phyloP scores from a whole-genome alignment of 2,797 vertebrate species.

The Hydrolagus colliei region DNA sequence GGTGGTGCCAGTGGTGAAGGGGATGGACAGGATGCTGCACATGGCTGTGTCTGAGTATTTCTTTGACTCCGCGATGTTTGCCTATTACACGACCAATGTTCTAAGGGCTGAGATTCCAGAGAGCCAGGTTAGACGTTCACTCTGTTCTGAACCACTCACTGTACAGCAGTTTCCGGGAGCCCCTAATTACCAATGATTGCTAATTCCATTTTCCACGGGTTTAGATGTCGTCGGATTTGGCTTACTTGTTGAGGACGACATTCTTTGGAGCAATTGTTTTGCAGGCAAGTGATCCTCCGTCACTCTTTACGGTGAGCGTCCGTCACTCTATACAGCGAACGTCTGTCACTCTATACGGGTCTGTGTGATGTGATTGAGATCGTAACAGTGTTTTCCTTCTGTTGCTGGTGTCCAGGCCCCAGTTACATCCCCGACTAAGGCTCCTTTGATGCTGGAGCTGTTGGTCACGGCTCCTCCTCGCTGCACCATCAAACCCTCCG shows the following conservation, averaged over 20 bases:
- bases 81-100: slow-evolving; percentile 72
- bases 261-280: slow-evolving; percentile 82
- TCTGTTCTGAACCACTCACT: background rate
- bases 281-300: slow-evolving; percentile 57
- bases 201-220: background rate
- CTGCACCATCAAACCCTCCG: slow-evolving; percentile 74
- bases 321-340: no score
- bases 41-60: slow-evolving; percentile 86
- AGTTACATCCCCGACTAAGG: slow-evolving; percentile 45
- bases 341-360: background rate
- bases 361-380: background rate
- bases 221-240: slow-evolving; percentile 83
- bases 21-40: slow-evolving; percentile 86
- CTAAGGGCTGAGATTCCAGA: slow-evolving; percentile 68
- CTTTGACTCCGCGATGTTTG: slow-evolving; percentile 82
- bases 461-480: slow-evolving; percentile 65
- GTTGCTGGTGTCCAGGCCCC: background rate
- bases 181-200: background rate
- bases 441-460: slow-evolving; percentile 70
- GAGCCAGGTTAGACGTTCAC: slow-evolving; percentile 59
- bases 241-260: slow-evolving; percentile 79
- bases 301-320: no score
- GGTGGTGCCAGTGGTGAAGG: slow-evolving; percentile 65
- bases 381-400: background rate
- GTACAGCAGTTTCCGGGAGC: background rate